phyloP scores from a whole-genome alignment of 2,113 vertebrate species.

The Paradoxurus hermaphroditus region DNA sequence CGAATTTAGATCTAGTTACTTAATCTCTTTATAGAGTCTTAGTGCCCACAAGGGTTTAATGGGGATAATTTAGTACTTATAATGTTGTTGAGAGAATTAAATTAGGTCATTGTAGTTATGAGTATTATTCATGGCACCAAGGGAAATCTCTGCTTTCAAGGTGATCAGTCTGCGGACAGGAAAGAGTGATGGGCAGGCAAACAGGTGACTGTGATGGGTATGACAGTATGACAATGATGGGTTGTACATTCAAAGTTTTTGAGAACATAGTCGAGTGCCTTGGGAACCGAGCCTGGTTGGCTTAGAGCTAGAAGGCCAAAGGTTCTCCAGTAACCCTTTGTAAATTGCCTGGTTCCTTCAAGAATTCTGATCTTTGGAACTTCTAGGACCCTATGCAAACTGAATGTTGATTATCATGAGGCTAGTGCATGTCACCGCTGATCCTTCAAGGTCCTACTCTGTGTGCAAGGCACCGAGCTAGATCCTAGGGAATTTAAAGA shows the following conservation, averaged over 20 bases:
- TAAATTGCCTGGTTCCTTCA: neutral
- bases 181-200: too few species aligned
- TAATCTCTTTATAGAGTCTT: neutral
- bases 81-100: neutral
- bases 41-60: neutral
- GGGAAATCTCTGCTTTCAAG: neutral
- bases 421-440: neutral
- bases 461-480: neutral
- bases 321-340: neutral
- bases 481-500: neutral
- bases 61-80: neutral
- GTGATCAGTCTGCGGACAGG: neutral
- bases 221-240: rapidly evolving
- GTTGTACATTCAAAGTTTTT: neutral
- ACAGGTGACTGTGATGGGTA: neutral
- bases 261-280: too few species aligned
- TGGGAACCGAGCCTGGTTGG: neutral
- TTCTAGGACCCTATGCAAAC: neutral
- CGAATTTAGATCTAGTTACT: neutral
- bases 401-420: neutral
- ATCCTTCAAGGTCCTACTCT: neutral
- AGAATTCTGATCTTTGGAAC: neutral
- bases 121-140: neutral
- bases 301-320: neutral
- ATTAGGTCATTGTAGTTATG: neutral